A percentile compares a stretch with the other conserved stretches of the same genome.
phyloP scores from a whole-genome alignment of 2,888 invertebrate species.

The Ectemnius lituratus region DNA sequence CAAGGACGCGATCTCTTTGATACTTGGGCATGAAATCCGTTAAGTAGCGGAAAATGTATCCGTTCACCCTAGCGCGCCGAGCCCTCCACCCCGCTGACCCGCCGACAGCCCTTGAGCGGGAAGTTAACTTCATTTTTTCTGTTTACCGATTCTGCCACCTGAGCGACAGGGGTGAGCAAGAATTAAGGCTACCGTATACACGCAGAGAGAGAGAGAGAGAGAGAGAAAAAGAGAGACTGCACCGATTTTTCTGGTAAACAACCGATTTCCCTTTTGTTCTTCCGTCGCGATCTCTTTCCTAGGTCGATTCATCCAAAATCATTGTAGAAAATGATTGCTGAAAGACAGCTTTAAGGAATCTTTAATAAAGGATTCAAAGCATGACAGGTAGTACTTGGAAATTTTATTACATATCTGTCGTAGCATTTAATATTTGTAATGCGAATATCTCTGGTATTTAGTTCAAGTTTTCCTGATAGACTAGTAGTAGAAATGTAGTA shows the following conservation, averaged over 20 bases:
- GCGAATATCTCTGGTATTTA: no score
- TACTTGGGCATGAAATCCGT: slow-evolving; percentile 71
- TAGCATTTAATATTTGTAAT: no score
- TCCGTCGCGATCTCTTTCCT: background rate
- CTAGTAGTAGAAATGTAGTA: no score
- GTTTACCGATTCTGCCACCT: slow-evolving; percentile 69
- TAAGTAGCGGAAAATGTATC: slow-evolving; percentile 75
- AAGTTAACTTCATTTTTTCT: slow-evolving; percentile 60
- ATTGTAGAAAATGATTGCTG: no score
- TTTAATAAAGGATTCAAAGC: no score
- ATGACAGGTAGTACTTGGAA: no score
- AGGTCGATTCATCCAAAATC: background rate
- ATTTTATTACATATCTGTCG: no score
- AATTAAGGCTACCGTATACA: slow-evolving; percentile 53
- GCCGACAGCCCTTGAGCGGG: slow-evolving; percentile 28
- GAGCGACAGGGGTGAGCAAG: slow-evolving; percentile 65
- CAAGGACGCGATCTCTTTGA: slow-evolving; percentile 72
- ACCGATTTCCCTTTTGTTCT: slow-evolving; percentile 11
- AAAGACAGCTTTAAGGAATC: no score
- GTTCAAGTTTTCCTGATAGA: no score
- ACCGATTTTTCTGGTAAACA: slow-evolving; percentile 37
- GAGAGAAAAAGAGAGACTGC: slow-evolving; percentile 34
- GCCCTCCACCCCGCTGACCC: slow-evolving; percentile 36
- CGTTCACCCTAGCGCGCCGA: slow-evolving; percentile 62
- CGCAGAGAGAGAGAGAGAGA: background rate